phyloP scores from a whole-genome alignment of 2,113 vertebrate genomes.

The Orycteropus afer region DNA sequence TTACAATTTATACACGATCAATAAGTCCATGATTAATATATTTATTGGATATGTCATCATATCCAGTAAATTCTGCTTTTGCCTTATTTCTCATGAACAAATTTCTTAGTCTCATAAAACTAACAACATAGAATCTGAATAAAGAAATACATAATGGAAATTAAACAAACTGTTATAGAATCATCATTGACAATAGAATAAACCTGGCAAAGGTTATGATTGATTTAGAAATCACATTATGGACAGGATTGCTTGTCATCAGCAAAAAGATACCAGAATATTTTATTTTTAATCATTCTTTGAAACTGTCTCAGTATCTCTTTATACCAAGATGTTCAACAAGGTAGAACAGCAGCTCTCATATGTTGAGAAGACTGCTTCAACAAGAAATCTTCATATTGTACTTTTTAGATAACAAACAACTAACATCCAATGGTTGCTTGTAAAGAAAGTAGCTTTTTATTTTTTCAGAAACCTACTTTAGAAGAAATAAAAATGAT shows the following conservation, averaged over 20 bases:
- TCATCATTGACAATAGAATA: not conserved
- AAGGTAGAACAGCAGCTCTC: not conserved
- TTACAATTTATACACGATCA: not conserved
- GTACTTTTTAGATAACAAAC: not conserved
- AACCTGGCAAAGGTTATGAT: not conserved
- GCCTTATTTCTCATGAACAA: not conserved
- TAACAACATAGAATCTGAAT: not conserved
- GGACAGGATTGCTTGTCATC: not conserved
- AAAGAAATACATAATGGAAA: not conserved
- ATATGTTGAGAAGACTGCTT: not conserved
- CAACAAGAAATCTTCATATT: not conserved
- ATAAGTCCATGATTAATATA: not conserved
- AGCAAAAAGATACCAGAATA: not conserved
- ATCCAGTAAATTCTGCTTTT: not conserved
- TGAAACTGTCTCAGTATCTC: not conserved
- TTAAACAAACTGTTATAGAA: not conserved
- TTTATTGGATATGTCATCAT: too few relatives aligned
- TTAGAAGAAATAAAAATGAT: not conserved
- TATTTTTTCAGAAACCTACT: not conserved
- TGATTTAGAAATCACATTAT: not conserved
- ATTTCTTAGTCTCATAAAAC: not conserved
- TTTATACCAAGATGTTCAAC: not conserved
- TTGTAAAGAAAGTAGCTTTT: not conserved
- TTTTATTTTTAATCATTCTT: constrained; percentile 11
- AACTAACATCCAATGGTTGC: not conserved